A percentile compares a stretch with the other conserved stretches of the same genome.
phyloP scores from a whole-genome alignment of 2,797 vertebrate genomes.

The Hemitrygon akajei region DNA sequence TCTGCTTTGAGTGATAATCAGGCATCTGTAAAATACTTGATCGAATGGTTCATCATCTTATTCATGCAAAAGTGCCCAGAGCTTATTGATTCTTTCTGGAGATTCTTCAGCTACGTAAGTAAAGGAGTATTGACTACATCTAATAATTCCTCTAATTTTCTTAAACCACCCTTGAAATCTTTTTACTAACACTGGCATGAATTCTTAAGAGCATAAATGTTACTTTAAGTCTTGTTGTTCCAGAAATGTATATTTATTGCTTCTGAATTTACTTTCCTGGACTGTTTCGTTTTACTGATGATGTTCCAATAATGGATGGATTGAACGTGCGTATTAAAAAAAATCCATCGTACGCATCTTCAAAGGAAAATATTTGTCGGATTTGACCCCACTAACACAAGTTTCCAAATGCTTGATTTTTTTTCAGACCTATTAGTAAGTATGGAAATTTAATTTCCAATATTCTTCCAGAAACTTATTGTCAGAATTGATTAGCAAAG shows the following conservation, averaged over 20 bases:
- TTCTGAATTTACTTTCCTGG: background rate
- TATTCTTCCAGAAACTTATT: background rate
- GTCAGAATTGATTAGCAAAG: background rate
- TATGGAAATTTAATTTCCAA: background rate
- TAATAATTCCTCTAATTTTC: background rate
- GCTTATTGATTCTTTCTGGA: conserved; percentile 73
- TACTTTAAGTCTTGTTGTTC: background rate
- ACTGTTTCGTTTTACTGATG: background rate
- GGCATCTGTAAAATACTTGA: conserved; percentile 86
- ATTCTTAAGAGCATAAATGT: background rate
- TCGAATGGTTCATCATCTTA: conserved; percentile 83
- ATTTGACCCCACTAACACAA: background rate
- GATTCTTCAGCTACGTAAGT: conserved; percentile 72
- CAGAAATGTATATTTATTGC: background rate
- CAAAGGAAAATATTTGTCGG: background rate
- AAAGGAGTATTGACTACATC: conserved; percentile 38
- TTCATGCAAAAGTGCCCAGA: conserved; percentile 71
- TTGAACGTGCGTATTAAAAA: background rate
- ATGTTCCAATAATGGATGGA: background rate
- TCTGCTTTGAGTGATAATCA: conserved; percentile 82
- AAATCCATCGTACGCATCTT: background rate
- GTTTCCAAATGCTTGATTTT: background rate
- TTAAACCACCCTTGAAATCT: background rate
- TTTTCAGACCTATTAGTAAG: background rate
- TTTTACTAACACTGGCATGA: background rate